Conservation (phyloP, 2,797 vertebrate species). For the Podarcis siculus region DNA sequence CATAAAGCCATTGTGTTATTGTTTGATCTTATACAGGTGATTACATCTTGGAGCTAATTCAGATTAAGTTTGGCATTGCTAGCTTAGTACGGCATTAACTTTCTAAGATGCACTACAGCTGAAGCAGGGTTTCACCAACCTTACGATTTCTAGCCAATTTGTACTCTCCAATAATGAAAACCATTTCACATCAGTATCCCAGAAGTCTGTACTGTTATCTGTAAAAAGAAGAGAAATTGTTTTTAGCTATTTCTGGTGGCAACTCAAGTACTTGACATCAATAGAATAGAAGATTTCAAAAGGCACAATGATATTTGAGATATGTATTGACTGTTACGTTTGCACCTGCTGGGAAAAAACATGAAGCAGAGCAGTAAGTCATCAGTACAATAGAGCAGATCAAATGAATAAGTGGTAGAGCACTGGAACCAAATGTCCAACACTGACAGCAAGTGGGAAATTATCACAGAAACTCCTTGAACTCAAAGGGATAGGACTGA, state of each 20-base stretch:
- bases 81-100: background rate
- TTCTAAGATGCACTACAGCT: background rate
- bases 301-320: background rate
- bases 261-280: background rate
- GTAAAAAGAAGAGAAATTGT: constrained; percentile 26
- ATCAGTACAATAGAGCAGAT: background rate
- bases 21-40: background rate
- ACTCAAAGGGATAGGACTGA: background rate
- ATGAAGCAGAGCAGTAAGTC: background rate
- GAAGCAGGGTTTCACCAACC: constrained; percentile 73
- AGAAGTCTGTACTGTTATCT: constrained; percentile 89
- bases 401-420: background rate
- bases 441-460: background rate
- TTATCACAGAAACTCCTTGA: background rate
- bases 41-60: background rate
- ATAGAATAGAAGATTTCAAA: background rate
- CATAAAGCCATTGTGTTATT: background rate
- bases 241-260: background rate
- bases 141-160: constrained; percentile 89
- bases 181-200: constrained; percentile 90
- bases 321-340: background rate
- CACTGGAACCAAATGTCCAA: background rate
- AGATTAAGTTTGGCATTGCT: background rate
- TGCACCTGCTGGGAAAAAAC: background rate
- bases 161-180: constrained; percentile 87